These are phyloP conservation scores for Neolamprologus toae DNA, from an alignment of 2,113 vertebrate species.

Conservation along the genomic window DNA sequence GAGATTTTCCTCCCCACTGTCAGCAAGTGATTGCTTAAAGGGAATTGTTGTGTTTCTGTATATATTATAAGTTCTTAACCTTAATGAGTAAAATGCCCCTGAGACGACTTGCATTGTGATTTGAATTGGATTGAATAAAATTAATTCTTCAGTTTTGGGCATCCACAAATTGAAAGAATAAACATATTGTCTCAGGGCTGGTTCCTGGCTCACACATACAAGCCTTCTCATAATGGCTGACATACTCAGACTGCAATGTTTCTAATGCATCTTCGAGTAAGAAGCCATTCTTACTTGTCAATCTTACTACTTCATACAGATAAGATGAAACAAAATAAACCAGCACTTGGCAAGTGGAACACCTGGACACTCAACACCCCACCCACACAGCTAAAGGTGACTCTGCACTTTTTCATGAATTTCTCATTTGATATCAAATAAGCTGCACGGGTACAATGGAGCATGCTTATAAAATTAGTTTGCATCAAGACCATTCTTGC, in stretches of 20 bases:
- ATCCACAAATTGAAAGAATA: background rate
- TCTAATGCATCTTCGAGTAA: background rate
- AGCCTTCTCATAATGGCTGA: background rate
- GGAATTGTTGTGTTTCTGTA: background rate
- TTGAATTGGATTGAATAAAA: background rate
- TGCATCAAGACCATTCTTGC: background rate
- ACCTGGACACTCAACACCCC: background rate
- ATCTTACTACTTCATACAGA: background rate
- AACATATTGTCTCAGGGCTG: background rate
- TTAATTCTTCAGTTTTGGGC: background rate
- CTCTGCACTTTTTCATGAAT: background rate
- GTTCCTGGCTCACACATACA: background rate
- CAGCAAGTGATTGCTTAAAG: background rate
- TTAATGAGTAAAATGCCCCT: background rate
- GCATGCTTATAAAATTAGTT: background rate
- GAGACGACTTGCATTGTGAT: background rate
- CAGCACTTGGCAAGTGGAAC: background rate
- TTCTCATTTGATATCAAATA: background rate
- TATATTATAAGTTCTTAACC: background rate
- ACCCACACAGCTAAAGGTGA: background rate
- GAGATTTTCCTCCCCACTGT: background rate
- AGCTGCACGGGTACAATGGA: background rate
- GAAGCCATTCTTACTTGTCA: background rate
- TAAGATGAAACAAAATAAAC: background rate
- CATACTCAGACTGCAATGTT: background rate